Evolutionary conservation across 2,888 invertebrate genomes (phyloP).

Genomic region (Pharmacophagus antenor): DNA sequence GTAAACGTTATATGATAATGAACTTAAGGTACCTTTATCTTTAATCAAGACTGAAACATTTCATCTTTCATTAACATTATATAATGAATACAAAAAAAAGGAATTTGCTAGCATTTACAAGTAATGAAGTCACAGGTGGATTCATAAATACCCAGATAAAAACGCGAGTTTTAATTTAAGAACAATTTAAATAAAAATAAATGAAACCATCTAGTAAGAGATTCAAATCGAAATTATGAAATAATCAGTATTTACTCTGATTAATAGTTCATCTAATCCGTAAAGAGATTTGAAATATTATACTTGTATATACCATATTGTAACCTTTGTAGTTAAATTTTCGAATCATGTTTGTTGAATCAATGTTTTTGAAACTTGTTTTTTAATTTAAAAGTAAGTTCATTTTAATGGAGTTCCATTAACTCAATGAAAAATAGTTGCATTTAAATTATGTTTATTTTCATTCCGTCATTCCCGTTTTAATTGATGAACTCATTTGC

Average conservation of each 20-base stretch:
- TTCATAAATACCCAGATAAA: too few species aligned
- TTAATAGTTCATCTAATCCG: neutral
- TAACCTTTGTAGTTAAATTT: neutral
- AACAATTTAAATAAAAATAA: neutral
- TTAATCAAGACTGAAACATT: too few species aligned
- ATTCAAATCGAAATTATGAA: neutral
- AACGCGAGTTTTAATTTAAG: neutral
- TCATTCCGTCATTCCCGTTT: constrained; percentile 2
- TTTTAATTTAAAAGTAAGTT: neutral
- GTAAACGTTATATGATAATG: too few species aligned
- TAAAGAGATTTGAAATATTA: neutral
- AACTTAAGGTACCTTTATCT: too few species aligned
- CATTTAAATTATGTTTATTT: constrained; percentile 17
- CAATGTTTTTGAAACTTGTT: too few species aligned
- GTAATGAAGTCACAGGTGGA: too few species aligned
- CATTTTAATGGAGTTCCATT: constrained; percentile 1
- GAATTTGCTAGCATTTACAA: too few species aligned
- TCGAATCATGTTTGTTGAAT: too few species aligned
- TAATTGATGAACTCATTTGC: constrained; percentile 16
- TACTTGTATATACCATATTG: neutral
- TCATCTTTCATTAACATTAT: too few species aligned
- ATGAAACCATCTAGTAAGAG: neutral
- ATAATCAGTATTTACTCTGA: neutral
- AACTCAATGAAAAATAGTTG: constrained; percentile 5
- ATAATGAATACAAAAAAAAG: too few species aligned